A percentile compares a stretch with the other conserved stretches of the same genome.
phyloP scores from a whole-genome alignment of 2,888 invertebrate genomes.

The Chymomyza fuscimana region DNA sequence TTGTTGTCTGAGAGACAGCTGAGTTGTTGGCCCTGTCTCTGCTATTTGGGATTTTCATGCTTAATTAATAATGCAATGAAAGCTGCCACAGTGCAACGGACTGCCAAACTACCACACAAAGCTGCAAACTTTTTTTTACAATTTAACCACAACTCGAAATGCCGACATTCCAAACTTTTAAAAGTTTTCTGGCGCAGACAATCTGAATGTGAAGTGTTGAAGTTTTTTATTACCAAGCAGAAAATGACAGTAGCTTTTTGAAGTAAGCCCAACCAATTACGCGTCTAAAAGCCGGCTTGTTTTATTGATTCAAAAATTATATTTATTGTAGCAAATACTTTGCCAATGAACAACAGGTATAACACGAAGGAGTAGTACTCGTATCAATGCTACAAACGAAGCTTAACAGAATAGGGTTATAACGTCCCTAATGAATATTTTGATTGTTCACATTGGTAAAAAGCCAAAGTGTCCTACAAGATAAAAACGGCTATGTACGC shows the following conservation, averaged over 20 bases:
- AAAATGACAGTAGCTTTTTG: neutral
- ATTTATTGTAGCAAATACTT: too few species aligned
- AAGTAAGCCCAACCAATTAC: too few species aligned
- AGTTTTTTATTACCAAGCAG: slow-evolving; percentile 27
- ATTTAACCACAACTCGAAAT: slow-evolving; percentile 34
- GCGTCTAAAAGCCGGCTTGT: too few species aligned
- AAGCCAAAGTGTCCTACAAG: too few species aligned
- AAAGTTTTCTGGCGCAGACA: neutral
- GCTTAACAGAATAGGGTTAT: too few species aligned
- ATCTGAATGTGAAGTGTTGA: slow-evolving; percentile 15
- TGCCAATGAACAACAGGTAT: too few species aligned
- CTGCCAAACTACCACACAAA: neutral
- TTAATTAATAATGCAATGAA: slow-evolving; percentile 61
- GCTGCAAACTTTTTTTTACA: slow-evolving; percentile 35
- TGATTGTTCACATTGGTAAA: too few species aligned
- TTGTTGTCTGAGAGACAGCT: neutral
- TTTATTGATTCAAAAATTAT: too few species aligned
- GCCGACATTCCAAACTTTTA: neutral
- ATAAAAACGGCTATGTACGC: too few species aligned
- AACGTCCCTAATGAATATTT: too few species aligned
- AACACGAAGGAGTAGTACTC: too few species aligned
- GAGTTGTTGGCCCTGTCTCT: neutral
- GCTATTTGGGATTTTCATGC: slow-evolving; percentile 46
- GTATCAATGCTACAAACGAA: too few species aligned
- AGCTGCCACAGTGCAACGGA: slow-evolving; percentile 26